phyloP scores from a whole-genome alignment of 2,797 vertebrate genomes.

The Enteromius paludinosus region DNA sequence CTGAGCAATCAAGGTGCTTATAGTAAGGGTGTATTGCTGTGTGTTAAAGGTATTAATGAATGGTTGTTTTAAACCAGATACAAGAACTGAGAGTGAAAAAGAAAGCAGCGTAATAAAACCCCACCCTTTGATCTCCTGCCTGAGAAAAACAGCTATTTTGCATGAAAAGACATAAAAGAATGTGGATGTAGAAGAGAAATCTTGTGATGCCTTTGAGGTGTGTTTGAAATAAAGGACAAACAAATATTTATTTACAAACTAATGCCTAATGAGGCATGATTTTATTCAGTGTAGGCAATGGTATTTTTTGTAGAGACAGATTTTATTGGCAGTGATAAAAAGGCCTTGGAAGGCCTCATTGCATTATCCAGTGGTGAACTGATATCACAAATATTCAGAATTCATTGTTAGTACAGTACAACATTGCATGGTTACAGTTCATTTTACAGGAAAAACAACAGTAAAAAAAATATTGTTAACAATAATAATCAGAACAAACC shows the following conservation, averaged over 20 bases:
- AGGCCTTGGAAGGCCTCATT: neutral
- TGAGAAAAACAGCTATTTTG: conserved; percentile 39
- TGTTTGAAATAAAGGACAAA: neutral
- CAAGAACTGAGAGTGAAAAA: neutral
- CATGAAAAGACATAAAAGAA: conserved; percentile 34
- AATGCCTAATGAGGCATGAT: neutral
- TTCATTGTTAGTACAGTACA: neutral
- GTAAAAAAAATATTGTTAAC: neutral
- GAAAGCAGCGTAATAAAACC: neutral
- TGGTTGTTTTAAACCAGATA: neutral
- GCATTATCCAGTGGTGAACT: neutral
- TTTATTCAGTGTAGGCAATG: neutral
- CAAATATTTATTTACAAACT: neutral
- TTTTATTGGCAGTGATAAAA: neutral
- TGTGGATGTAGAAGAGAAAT: conserved; percentile 1
- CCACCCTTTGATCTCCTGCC: conserved; percentile 25
- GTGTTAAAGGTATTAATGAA: neutral
- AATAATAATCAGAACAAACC: neutral
- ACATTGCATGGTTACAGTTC: neutral
- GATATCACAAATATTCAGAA: neutral
- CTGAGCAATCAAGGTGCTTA: conserved; percentile 12
- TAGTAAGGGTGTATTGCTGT: neutral
- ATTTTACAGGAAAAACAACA: neutral
- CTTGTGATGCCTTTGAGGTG: neutral
- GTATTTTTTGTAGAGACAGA: neutral